phyloP scores from a whole-genome alignment of 2,888 invertebrate genomes.

The Tetropium fuscum region DNA sequence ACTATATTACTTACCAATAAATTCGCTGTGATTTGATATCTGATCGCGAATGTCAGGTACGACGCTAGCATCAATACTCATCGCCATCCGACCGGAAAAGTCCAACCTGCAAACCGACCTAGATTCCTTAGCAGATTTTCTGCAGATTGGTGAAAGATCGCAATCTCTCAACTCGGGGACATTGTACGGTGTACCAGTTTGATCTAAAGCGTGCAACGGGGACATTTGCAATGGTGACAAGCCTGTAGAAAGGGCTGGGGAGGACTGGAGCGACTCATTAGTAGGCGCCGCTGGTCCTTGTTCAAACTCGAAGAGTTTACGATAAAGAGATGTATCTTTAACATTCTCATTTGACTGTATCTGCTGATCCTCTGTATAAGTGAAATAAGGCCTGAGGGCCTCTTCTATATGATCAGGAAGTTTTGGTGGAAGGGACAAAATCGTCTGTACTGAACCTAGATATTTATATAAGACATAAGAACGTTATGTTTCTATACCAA shows the following conservation, averaged over 20 bases:
- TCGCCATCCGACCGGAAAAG: conserved; percentile 46
- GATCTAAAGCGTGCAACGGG: conserved; percentile 39
- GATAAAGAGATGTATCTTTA: conserved; percentile 54
- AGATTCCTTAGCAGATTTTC: conserved; percentile 53
- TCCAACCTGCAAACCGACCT: conserved; percentile 67
- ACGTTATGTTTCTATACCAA: background rate
- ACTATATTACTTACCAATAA: conserved; percentile 41
- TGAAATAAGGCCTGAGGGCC: conserved; percentile 73
- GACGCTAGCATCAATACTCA: conserved; percentile 50
- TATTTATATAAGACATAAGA: conserved; percentile 30
- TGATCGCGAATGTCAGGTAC: conserved; percentile 64
- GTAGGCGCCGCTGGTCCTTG: conserved; percentile 28
- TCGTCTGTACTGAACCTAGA: conserved; percentile 75
- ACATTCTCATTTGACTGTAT: conserved; percentile 33
- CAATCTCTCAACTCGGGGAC: conserved; percentile 50
- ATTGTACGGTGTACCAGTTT: conserved; percentile 37
- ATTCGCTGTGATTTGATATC: conserved; percentile 30
- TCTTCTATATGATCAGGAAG: conserved; percentile 74
- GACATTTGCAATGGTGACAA: conserved; percentile 55
- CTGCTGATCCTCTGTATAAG: conserved; percentile 66
- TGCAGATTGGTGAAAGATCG: conserved; percentile 54
- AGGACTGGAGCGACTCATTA: conserved; percentile 41
- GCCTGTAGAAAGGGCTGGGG: conserved; percentile 53
- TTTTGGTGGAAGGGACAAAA: conserved; percentile 73
- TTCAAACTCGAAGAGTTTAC: conserved; percentile 59